Base-by-base conservation (phyloP, 2,888 invertebrate genomes). In the Acanthococcus lagerstroemiae region DNA sequence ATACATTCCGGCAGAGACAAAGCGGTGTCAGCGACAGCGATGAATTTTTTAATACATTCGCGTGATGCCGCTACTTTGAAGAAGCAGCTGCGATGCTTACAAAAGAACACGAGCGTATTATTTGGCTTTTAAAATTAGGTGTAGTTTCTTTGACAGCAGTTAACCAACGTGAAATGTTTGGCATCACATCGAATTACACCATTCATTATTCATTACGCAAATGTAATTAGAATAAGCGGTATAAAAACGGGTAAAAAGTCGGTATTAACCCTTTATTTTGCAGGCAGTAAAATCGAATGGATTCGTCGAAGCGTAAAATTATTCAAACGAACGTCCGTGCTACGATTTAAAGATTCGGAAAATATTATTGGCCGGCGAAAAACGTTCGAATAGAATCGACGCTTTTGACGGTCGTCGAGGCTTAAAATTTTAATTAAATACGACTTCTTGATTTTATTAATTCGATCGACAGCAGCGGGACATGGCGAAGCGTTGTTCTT, bases 341-440 rank as follows among this genome's bases (percentile, higher is more conserved):
- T 9, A 37, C 37, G 37, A 37, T 15, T 37, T 15, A 37, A 15
- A 37, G 37, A 37, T 37, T 37, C 37, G 37, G 12, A 37, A 37
- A 37, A 9, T 15, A 37, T 37, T n/a, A n/a, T n/a, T n/a, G n/a
- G n/a, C n/a, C n/a, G n/a, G n/a, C n/a, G 52, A 48, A 27, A 21
- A 55, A 45, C 37, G 19, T n/a, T 45, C 5, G 15, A 60, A 60
- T 48, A 60, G 37, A 63, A 63, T 63, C 21, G 37, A 27, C 52
- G 30, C 54, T 30, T 26, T 52, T 63, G 63, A 63, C 52, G 54
- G 21, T 63, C 52, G 54, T 63, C 63, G 52, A 44, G 30, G 44
- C 50, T 37, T 52, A 25, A 61, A 61, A 54, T 63, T 63, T 52
- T 63, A 63, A 54, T 63, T 63, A 44, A 63, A 63, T 54, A 22